phyloP scores from a whole-genome alignment of 2,888 invertebrate species.

The Digitonthophagus gazella region DNA sequence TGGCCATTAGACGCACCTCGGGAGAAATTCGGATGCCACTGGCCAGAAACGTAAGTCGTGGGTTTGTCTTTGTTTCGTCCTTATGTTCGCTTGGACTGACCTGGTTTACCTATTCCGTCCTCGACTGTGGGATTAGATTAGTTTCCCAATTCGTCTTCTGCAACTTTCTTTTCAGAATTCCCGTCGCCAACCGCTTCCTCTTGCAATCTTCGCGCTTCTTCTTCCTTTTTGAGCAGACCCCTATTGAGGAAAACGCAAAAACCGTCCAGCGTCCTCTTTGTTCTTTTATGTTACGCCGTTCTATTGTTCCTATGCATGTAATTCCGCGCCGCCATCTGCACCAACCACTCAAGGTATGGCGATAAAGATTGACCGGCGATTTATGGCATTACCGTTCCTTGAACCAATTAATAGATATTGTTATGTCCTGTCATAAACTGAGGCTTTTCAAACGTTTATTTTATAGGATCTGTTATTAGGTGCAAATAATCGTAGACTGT shows the following conservation, averaged over 20 bases:
- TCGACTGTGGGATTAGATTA: slow-evolving; percentile 12
- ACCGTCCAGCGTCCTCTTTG: not conserved
- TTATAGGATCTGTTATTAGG: not conserved
- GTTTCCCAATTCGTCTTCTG: slow-evolving; percentile 5
- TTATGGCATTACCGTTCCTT: not conserved
- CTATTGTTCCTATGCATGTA: not conserved
- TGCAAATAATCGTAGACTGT: not conserved
- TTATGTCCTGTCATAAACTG: not conserved
- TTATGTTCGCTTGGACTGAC: not conserved
- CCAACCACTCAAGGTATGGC: not conserved
- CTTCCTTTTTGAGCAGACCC: not conserved
- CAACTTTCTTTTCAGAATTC: not conserved
- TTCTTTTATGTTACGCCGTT: not conserved
- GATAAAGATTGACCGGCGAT: not conserved
- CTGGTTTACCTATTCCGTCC: slow-evolving; percentile 10
- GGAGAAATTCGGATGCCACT: not conserved
- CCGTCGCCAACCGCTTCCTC: not conserved
- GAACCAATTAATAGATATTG: not conserved
- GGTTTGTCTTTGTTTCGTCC: slow-evolving; percentile 5
- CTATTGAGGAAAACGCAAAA: not conserved
- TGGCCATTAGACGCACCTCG: not conserved
- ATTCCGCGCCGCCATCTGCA: not conserved
- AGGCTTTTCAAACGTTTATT: not conserved
- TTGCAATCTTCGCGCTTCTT: not conserved
- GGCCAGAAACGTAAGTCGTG: slow-evolving; percentile 4